Evolutionary conservation across 2,888 invertebrate species (phyloP).

Genomic region (Heliconius cydno): DNA sequence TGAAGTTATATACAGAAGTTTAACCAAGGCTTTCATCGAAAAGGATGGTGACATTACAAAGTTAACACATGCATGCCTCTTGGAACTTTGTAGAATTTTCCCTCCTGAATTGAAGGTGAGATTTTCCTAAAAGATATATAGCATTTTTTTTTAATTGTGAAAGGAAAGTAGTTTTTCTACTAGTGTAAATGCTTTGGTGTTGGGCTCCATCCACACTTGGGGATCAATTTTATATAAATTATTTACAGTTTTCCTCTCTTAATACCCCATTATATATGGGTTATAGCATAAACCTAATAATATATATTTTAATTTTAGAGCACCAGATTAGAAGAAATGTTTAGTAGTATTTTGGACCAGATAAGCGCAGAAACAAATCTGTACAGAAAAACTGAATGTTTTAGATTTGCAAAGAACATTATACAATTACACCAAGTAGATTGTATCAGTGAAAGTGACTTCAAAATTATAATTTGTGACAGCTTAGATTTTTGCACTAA

Average conservation of each 20-base stretch:
- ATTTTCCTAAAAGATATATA: background rate
- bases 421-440: constrained; percentile 64
- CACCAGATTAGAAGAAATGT: constrained; percentile 62
- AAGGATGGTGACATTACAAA: constrained; percentile 64
- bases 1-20: constrained; percentile 67
- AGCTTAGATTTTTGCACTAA: constrained; percentile 66
- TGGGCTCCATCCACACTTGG: background rate
- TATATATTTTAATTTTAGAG: constrained; percentile 58
- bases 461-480: constrained; percentile 64
- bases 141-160: background rate
- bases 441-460: constrained; percentile 61
- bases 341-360: constrained; percentile 61
- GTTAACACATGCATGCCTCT: constrained; percentile 58
- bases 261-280: background rate
- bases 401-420: constrained; percentile 61
- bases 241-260: background rate
- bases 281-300: background rate
- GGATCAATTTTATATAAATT: background rate
- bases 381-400: constrained; percentile 64
- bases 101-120: constrained; percentile 64
- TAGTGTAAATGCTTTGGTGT: no score
- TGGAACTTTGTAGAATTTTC: constrained; percentile 59
- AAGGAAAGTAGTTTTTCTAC: background rate
- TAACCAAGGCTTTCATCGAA: constrained; percentile 61
- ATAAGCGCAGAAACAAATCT: constrained; percentile 67